A percentile compares a stretch with the other conserved stretches of the same genome.
Evolutionary conservation across 2,113 vertebrate genomes (phyloP).

Genomic region (Zonotrichia leucophrys): DNA sequence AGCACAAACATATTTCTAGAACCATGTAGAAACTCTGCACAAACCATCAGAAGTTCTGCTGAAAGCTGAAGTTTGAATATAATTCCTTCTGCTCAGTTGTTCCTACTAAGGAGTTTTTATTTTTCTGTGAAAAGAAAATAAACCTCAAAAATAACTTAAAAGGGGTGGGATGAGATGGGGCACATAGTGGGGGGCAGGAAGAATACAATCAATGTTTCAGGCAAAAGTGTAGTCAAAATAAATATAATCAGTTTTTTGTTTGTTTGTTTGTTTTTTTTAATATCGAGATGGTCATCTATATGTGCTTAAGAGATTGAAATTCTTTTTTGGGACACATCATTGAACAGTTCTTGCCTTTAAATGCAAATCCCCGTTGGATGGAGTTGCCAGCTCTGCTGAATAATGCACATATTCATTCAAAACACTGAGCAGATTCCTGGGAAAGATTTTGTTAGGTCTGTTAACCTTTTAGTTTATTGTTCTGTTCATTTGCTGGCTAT

Average conservation of each 20-base stretch:
- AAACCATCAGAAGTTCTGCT: not conserved
- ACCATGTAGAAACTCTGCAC: not conserved
- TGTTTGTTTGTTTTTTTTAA: not conserved
- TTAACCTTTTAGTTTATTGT: not conserved
- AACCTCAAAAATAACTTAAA: not conserved
- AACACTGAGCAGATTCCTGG: not conserved
- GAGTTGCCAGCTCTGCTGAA: not conserved
- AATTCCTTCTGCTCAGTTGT: not conserved
- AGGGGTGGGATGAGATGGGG: too few relatives aligned
- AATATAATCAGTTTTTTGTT: not conserved
- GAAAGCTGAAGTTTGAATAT: not conserved
- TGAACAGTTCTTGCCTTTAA: not conserved
- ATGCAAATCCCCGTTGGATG: not conserved
- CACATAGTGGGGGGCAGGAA: not conserved
- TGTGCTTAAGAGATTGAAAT: not conserved
- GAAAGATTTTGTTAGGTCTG: not conserved
- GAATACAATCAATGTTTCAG: not conserved
- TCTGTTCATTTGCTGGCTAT: not conserved
- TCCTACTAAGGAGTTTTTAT: not conserved
- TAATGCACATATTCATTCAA: not conserved
- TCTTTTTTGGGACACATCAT: not conserved
- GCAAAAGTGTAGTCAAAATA: not conserved
- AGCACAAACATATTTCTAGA: not conserved
- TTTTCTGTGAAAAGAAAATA: not conserved
- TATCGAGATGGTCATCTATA: not conserved